Evolutionary conservation across 2,113 vertebrate species (phyloP).

Genomic region (Sander vitreus): DNA sequence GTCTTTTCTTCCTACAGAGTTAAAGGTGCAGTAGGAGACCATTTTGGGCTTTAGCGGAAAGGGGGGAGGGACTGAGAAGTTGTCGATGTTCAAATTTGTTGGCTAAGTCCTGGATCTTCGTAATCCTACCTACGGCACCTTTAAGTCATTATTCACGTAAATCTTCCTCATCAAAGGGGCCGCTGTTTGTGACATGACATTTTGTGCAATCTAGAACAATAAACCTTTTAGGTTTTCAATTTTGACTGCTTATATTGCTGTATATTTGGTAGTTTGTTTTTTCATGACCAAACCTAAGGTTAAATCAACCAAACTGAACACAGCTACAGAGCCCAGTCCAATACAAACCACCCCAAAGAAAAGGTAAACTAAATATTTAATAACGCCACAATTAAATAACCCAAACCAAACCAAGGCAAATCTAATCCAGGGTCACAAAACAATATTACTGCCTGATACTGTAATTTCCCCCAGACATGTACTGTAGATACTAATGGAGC

Average conservation of each 20-base stretch:
- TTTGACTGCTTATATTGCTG: no score
- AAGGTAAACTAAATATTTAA: neutral
- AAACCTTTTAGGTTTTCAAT: no score
- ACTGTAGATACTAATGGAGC: neutral
- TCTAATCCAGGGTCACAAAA: neutral
- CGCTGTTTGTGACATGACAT: neutral
- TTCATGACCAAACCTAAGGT: no score
- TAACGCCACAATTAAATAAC: neutral
- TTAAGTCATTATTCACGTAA: neutral
- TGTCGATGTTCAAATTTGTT: no score
- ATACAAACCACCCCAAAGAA: neutral
- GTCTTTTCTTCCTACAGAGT: neutral
- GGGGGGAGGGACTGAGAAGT: no score
- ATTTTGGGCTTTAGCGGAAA: no score
- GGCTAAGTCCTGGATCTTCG: no score
- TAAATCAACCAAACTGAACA: no score
- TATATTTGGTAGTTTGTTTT: no score
- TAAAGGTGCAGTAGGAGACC: no score
- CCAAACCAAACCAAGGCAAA: neutral
- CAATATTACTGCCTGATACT: neutral
- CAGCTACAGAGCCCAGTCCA: neutral
- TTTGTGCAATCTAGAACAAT: no score
- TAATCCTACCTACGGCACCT: no score
- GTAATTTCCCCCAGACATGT: neutral
- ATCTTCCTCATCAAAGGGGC: neutral